Evolutionary conservation across 2,113 vertebrate species (phyloP).

Genomic region (Oreotrochilus melanogaster): DNA sequence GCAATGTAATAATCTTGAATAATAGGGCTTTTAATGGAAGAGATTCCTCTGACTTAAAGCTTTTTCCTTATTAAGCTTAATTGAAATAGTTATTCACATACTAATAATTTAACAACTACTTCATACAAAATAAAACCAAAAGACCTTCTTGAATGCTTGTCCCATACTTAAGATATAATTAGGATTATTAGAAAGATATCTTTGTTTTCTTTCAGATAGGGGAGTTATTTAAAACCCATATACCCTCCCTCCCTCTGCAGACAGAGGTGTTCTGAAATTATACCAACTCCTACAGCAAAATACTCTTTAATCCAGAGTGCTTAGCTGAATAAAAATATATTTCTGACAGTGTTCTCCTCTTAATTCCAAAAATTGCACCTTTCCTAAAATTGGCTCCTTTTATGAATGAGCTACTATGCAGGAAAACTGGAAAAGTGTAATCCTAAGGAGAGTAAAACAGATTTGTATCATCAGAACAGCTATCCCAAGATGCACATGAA

Average conservation of each 20-base stretch:
- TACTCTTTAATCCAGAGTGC: neutral
- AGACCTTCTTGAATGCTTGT: neutral
- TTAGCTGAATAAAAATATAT: neutral
- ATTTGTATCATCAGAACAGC: neutral
- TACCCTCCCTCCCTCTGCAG: neutral
- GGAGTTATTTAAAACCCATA: neutral
- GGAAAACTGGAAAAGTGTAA: neutral
- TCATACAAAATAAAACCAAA: slow-evolving; percentile 20
- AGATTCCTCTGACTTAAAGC: slow-evolving; percentile 34
- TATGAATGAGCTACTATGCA: neutral
- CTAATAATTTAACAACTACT: slow-evolving; percentile 40
- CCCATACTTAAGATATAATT: neutral
- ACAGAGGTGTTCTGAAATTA: neutral
- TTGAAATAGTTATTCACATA: slow-evolving; percentile 25
- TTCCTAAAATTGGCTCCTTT: neutral
- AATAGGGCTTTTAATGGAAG: slow-evolving; percentile 31
- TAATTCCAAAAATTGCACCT: neutral
- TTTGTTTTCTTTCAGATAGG: neutral
- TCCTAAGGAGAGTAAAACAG: neutral
- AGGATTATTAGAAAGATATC: neutral
- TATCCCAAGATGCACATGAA: slow-evolving; percentile 8
- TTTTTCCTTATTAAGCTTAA: slow-evolving; percentile 22
- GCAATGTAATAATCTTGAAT: slow-evolving; percentile 40
- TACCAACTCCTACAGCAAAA: slow-evolving; percentile 5
- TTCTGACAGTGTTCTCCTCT: neutral